These are phyloP conservation scores for Atta cephalotes DNA, from an alignment of 1,140 invertebrate genomes.

Conservation along the genomic window DNA sequence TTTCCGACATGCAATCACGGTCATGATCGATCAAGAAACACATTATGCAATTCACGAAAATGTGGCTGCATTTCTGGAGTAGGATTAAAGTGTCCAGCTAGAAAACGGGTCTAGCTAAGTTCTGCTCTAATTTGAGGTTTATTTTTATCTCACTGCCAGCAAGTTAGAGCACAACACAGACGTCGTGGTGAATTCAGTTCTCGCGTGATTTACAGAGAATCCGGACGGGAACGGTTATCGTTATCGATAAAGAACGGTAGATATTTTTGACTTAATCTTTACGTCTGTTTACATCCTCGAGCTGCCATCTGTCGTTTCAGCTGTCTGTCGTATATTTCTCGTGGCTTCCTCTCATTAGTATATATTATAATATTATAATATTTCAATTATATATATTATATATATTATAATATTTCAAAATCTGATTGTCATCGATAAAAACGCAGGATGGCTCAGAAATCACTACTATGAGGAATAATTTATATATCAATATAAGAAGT, in stretches of 20 bases:
- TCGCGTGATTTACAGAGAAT: conserved; percentile 41
- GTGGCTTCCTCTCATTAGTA: background rate
- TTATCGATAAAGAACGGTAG: conserved; percentile 32
- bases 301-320: background rate
- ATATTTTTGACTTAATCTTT: conserved; percentile 19
- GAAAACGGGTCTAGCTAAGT: conserved; percentile 25
- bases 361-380: background rate
- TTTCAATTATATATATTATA: no score
- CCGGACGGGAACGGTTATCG: conserved; percentile 28
- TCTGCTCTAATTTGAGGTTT: conserved; percentile 65
- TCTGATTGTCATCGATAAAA: background rate
- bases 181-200: conserved; percentile 34
- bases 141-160: conserved; percentile 58
- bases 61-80: background rate
- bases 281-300: background rate
- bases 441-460: background rate
- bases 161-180: conserved; percentile 42
- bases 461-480: background rate
- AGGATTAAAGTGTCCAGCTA: conserved; percentile 29
- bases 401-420: background rate
- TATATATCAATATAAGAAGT: background rate
- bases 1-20: background rate
- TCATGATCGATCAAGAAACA: conserved; percentile 4
- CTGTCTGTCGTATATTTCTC: background rate
- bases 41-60: background rate